Evolutionary conservation across 2,113 vertebrate genomes (phyloP).

Genomic region (Desmodus rotundus): DNA sequence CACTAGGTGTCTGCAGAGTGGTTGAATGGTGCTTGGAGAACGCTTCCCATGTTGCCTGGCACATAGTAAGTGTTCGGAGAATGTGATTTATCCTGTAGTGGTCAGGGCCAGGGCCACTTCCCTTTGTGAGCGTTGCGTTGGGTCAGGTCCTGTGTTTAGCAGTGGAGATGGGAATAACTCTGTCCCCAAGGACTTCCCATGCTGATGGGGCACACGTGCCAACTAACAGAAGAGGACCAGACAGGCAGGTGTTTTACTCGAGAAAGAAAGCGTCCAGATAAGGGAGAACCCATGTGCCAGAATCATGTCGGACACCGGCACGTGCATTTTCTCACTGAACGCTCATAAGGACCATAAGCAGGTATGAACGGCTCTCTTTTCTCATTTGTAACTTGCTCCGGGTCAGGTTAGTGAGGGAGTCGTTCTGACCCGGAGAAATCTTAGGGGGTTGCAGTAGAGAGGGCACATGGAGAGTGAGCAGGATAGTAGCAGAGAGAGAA

Average conservation of each 20-base stretch:
- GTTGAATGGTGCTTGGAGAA: background rate
- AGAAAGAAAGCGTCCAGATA: background rate
- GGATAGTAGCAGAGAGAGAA: background rate
- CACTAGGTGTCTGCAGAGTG: background rate
- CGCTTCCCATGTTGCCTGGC: accelerated
- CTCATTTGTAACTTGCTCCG: too few species aligned
- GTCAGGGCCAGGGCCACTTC: background rate
- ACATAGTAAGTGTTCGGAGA: background rate
- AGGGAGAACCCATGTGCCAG: background rate
- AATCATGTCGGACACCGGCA: background rate
- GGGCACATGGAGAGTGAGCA: background rate
- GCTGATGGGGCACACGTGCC: background rate
- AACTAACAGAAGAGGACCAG: background rate
- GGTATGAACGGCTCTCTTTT: background rate
- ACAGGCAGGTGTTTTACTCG: background rate
- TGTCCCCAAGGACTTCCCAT: background rate
- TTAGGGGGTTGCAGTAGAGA: background rate
- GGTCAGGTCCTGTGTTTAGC: too few species aligned
- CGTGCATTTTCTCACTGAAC: background rate
- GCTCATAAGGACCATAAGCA: background rate
- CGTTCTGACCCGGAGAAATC: background rate
- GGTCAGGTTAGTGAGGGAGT: background rate
- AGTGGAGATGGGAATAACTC: background rate
- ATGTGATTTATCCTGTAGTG: background rate
- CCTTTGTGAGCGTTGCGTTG: background rate